Evolutionary conservation across 2,888 invertebrate species (phyloP).

Genomic region (Dysmachus trigonus): DNA sequence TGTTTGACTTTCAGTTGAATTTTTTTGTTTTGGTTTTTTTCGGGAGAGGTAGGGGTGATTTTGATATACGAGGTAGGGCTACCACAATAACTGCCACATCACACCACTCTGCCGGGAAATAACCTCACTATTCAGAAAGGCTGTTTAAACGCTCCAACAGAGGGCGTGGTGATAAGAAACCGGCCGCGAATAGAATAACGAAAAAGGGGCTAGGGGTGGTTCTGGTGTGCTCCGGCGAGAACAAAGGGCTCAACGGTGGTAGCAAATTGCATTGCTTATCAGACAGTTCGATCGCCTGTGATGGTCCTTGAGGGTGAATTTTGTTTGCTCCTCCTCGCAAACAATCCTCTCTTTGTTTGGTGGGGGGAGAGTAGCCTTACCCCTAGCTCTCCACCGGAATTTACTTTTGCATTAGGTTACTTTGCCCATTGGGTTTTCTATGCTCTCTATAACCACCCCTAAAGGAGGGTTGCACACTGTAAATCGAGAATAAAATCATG

Average conservation of each 20-base stretch:
- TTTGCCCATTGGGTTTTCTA: background rate
- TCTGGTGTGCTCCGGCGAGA: background rate
- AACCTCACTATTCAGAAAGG: background rate
- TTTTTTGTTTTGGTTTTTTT: background rate
- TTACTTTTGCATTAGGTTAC: background rate
- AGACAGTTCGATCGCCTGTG: constrained; percentile 12
- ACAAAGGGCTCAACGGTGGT: constrained; percentile 4
- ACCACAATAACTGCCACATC: background rate
- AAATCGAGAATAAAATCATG: background rate
- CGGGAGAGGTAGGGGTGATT: background rate
- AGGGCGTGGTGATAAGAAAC: background rate
- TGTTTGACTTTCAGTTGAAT: background rate
- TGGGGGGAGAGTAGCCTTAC: background rate
- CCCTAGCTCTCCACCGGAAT: background rate
- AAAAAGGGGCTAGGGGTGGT: background rate
- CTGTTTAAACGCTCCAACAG: background rate
- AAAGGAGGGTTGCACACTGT: background rate
- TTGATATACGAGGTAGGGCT: background rate
- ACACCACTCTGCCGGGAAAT: background rate
- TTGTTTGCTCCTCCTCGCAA: background rate
- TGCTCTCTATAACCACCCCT: background rate
- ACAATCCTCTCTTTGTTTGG: background rate
- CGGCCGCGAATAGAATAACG: background rate
- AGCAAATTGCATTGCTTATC: constrained; percentile 33
- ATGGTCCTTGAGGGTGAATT: constrained; percentile 19